Percentiles rank a stretch among this genome's conserved stretches.
phyloP scores from a whole-genome alignment of 2,113 vertebrate genomes.

The Antennarius striatus region DNA sequence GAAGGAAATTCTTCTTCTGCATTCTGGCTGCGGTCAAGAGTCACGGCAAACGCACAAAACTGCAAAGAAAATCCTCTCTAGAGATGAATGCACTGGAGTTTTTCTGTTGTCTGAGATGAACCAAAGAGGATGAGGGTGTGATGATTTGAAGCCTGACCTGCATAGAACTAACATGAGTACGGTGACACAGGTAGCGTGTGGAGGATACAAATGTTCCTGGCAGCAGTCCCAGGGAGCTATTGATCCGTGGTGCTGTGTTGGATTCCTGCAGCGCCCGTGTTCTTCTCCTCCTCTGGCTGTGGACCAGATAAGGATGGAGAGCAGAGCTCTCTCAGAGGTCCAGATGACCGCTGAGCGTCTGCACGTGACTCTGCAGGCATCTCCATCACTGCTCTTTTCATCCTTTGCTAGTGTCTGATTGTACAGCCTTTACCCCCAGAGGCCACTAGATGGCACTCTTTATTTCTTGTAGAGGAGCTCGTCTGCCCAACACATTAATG shows the following conservation, averaged over 20 bases:
- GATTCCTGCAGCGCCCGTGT: constrained; percentile 19
- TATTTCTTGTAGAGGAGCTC: constrained; percentile 27
- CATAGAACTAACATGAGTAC: constrained; percentile 32
- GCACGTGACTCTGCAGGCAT: background rate
- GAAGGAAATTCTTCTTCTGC: constrained; percentile 36
- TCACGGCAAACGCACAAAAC: constrained; percentile 31
- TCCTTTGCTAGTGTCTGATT: constrained; percentile 8
- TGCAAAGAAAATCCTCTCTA: constrained; percentile 25
- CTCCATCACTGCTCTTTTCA: constrained; percentile 8
- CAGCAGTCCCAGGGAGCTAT: constrained; percentile 53
- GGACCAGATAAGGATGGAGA: constrained; percentile 50
- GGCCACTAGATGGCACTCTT: constrained; percentile 70
- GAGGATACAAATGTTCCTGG: constrained; percentile 49
- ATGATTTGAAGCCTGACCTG: constrained; percentile 27
- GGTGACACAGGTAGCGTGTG: constrained; percentile 41
- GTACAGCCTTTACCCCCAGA: background rate
- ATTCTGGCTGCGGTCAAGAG: background rate
- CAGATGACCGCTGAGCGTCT: background rate
- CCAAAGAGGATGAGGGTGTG: constrained; percentile 4
- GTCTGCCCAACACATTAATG: constrained; percentile 1
- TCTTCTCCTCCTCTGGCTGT: constrained; percentile 45
- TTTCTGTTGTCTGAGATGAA: background rate
- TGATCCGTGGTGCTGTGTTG: constrained; percentile 54
- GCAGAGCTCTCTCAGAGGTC: constrained; percentile 2
- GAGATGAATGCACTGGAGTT: constrained; percentile 12